Evolutionary conservation across 1,140 invertebrate species (phyloP).

Genomic region (Parapsyche elsis): DNA sequence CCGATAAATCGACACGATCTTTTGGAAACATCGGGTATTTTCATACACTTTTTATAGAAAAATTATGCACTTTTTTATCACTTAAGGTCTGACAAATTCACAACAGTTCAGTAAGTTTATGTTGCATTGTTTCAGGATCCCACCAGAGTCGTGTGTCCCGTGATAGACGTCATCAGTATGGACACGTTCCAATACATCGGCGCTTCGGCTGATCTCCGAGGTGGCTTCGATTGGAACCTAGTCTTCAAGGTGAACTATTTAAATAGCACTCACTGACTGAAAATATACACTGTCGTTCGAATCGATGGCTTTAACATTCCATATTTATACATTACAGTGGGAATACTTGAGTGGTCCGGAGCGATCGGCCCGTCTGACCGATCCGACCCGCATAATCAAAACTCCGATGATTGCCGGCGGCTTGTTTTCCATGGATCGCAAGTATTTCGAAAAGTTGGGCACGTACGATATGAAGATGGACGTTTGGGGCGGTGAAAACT

Average conservation of each 20-base stretch:
- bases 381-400: slow-evolving; percentile 83
- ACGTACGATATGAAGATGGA: slow-evolving; percentile 98
- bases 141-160: slow-evolving; percentile 90
- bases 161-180: slow-evolving; percentile 98
- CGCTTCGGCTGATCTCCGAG: slow-evolving; percentile 88
- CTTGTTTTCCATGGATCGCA: slow-evolving; percentile 91
- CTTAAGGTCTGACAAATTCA: too few relatives aligned
- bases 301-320: too few relatives aligned
- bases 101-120: too few relatives aligned
- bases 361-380: slow-evolving; percentile 79
- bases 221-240: slow-evolving; percentile 98
- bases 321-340: too few relatives aligned
- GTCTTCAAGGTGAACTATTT: slow-evolving; percentile 72
- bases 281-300: background rate
- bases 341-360: slow-evolving; percentile 91
- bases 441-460: slow-evolving; percentile 93
- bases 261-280: too few relatives aligned
- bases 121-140: slow-evolving; percentile 83
- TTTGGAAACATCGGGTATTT: too few relatives aligned
- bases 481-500: slow-evolving; percentile 83
- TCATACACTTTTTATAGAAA: too few relatives aligned
- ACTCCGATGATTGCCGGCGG: slow-evolving; percentile 97
- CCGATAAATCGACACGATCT: too few relatives aligned
- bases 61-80: too few relatives aligned
- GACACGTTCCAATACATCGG: slow-evolving; percentile 98